Percentiles rank a stretch among this genome's conserved stretches.
Evolutionary conservation across 2,888 invertebrate genomes (phyloP).

Genomic region (Schrankia costaestrigalis): DNA sequence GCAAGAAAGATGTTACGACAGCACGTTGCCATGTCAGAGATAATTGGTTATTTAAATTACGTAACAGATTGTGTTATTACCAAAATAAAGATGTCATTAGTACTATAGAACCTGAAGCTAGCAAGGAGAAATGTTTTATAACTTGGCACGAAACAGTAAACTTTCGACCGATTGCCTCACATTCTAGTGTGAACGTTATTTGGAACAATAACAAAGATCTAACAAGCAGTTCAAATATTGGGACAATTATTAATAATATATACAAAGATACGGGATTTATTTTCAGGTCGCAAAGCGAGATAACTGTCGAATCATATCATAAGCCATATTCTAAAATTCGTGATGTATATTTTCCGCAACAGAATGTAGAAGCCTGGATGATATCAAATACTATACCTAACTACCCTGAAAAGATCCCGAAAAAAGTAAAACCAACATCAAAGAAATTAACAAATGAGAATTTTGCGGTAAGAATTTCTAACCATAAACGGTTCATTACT

Average conservation of each 20-base stretch:
- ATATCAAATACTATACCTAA: slow-evolving; percentile 49
- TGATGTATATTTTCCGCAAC: slow-evolving; percentile 46
- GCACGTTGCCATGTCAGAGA: slow-evolving; percentile 62
- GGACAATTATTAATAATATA: slow-evolving; percentile 54
- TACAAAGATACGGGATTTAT: slow-evolving; percentile 49
- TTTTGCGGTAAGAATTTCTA: slow-evolving; percentile 42
- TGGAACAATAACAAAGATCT: slow-evolving; percentile 62
- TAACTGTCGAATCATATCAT: slow-evolving; percentile 40
- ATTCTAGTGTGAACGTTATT: slow-evolving; percentile 53
- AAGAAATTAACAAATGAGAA: slow-evolving; percentile 27
- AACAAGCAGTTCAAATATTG: slow-evolving; percentile 59
- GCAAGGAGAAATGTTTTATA: no score
- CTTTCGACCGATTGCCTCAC: slow-evolving; percentile 44
- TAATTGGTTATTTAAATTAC: slow-evolving; percentile 51
- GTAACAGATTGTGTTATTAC: no score
- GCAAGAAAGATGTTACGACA: slow-evolving; percentile 53
- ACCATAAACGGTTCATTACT: slow-evolving; percentile 56
- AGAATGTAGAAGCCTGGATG: slow-evolving; percentile 67
- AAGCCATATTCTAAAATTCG: slow-evolving; percentile 35
- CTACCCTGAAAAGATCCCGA: slow-evolving; percentile 23
- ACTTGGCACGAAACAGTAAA: slow-evolving; percentile 56
- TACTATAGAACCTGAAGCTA: slow-evolving; percentile 18
- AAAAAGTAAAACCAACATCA: slow-evolving; percentile 14
- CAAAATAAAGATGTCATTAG: no score
- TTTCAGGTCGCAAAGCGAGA: slow-evolving; percentile 52